Base-by-base conservation (phyloP, 2,113 vertebrate species). In the Hoplias malabaricus region DNA sequence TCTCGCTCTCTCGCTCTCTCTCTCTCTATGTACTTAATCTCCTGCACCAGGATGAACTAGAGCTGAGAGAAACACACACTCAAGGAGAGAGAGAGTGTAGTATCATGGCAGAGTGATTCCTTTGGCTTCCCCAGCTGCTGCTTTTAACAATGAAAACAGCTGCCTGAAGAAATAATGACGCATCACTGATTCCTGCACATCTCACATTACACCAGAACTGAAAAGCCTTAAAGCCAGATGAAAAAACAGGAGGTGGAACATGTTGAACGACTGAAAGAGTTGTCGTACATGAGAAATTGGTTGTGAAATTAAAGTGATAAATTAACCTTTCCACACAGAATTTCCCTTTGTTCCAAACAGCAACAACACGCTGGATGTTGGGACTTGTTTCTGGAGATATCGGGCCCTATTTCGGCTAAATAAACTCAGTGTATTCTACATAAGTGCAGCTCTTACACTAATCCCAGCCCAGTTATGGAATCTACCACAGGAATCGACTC, bases 41-140 rank as follows among this genome's bases (percentile, higher is more conserved):
- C 82, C 71, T 72, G 78, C 77, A 82, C 78, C 79, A 34, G 46
- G 68, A 34, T 43, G 31, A 42, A 59, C 85, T 85, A 80, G 73
- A 73, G 21, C 42, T 10, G 12, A 56, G 73, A 67, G n/a, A 56
- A 25, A 34, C 14, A n/a, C 46, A 53, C 61, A 54, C 33, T 27
- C 50, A 71, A 9, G 13, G 21, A 25, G 34, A 50, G 62, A 56
- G 59, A 54, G 25, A 25, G 46, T 38, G 75, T 43, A 27, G 27
- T 62, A 53, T 27, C 61, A 54, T 75, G n/a, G 16, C 43, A 50
- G 43, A 27, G 16, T 59, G 25, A n/a, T n/a, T n/a, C n/a, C 25
- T 53, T 21, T 61, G 27, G 42, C 40, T 56, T 73, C 14, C 27
- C 25, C 53, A 31, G 42, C 57, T 19, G 42, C 59, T 33, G 27